phyloP scores from a whole-genome alignment of 23 tunicate species.

The Aplidium turbinatum region DNA sequence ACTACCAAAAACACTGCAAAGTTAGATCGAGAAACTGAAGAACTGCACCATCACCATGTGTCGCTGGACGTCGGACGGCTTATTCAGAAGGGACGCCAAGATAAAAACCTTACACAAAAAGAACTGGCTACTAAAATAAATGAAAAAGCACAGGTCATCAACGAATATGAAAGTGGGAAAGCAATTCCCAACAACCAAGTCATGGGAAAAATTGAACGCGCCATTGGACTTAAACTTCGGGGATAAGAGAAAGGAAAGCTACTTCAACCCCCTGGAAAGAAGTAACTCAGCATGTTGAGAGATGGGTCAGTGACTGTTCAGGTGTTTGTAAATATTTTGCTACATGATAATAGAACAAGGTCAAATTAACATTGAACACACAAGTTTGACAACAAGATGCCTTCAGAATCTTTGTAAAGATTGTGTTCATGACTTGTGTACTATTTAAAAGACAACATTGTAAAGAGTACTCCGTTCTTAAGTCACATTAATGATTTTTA shows the following conservation, averaged over 20 bases:
- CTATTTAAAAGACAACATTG: too few relatives aligned
- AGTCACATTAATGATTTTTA: too few relatives aligned
- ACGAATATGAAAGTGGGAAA: conserved; percentile 92
- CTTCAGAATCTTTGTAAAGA: too few relatives aligned
- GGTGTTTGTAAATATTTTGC: too few relatives aligned
- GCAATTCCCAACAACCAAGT: conserved; percentile 96
- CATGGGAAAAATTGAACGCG: conserved; percentile 93
- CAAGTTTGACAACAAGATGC: too few relatives aligned
- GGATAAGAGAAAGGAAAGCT: conserved; percentile 97
- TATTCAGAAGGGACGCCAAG: conserved; percentile 93
- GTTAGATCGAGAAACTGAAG: conserved; percentile 97
- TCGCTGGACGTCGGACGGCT: conserved; percentile 83
- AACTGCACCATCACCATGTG: conserved; percentile 72
- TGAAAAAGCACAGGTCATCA: conserved; percentile 92
- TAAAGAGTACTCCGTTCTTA: too few relatives aligned
- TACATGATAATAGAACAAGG: too few relatives aligned
- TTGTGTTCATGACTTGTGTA: too few relatives aligned
- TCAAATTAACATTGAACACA: too few relatives aligned
- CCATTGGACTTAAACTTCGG: conserved; percentile 87
- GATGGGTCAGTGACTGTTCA: too few relatives aligned
- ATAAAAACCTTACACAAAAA: conserved; percentile 83
- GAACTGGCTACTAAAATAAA: conserved; percentile 95
- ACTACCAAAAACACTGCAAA: conserved; percentile 93
- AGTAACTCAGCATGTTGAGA: too few relatives aligned
- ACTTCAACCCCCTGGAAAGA: too few relatives aligned